phyloP scores from a whole-genome alignment of 2,797 vertebrate genomes.

The Protosalanx chinensis region DNA sequence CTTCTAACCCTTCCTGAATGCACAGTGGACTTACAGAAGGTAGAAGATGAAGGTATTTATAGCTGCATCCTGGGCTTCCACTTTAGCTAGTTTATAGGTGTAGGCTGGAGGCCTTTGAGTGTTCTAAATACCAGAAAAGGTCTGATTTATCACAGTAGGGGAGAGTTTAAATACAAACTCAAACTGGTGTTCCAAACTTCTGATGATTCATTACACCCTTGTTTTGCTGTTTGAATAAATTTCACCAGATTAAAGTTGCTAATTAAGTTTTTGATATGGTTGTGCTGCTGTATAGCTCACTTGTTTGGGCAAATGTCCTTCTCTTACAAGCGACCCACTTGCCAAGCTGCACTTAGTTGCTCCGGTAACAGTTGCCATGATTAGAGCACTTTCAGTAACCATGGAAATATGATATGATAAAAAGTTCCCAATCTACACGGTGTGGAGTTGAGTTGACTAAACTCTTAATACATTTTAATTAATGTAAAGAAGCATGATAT shows the following conservation, averaged over 20 bases:
- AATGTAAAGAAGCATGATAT: not conserved
- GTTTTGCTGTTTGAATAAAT: constrained; percentile 35
- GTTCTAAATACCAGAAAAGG: constrained; percentile 14
- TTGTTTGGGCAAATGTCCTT: constrained; percentile 34
- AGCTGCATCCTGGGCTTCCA: not conserved
- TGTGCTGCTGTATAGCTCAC: not conserved
- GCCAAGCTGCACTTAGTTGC: constrained; percentile 49
- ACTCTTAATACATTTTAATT: constrained; percentile 23
- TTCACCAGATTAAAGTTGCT: not conserved
- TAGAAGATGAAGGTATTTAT: constrained; percentile 29
- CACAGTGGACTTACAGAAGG: not conserved
- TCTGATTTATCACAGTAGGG: constrained; percentile 23
- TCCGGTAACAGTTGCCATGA: constrained; percentile 52
- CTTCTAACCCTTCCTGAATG: constrained; percentile 19
- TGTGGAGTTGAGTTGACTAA: constrained; percentile 26
- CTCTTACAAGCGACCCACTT: constrained; percentile 42
- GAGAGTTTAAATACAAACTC: constrained; percentile 12
- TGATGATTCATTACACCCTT: constrained; percentile 42
- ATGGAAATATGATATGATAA: constrained; percentile 57
- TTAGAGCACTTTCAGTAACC: constrained; percentile 55
- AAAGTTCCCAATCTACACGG: constrained; percentile 38
- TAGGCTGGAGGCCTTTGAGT: constrained; percentile 9
- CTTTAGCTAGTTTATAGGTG: constrained; percentile 21
- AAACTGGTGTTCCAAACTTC: constrained; percentile 24
- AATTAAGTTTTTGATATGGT: not conserved